A percentile compares a stretch with the other conserved stretches of the same genome.
Conservation (phyloP, 2,797 vertebrate genomes). For the Siniperca undulata region DNA sequence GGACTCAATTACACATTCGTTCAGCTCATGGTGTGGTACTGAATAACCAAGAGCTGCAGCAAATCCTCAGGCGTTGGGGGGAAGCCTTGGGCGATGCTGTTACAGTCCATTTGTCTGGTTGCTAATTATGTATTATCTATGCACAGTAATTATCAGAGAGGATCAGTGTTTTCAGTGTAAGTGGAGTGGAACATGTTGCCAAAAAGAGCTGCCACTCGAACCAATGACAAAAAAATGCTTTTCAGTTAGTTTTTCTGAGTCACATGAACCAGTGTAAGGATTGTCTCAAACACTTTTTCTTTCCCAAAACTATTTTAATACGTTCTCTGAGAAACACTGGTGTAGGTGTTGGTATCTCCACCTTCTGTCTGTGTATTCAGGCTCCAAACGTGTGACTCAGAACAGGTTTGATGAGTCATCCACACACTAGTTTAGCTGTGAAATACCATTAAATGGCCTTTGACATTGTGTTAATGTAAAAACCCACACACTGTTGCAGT, state of each 20-base stretch:
- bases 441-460: slow-evolving; percentile 6
- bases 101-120: slow-evolving; percentile 41
- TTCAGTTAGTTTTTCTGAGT: background rate
- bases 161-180: slow-evolving; percentile 36
- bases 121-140: slow-evolving; percentile 43
- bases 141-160: slow-evolving; percentile 39
- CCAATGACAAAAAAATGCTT: background rate
- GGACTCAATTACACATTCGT: slow-evolving; percentile 39
- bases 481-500: background rate
- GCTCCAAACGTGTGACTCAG: background rate
- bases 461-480: background rate
- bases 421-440: background rate
- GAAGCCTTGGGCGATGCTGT: slow-evolving; percentile 44
- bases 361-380: background rate
- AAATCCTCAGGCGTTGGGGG: slow-evolving; percentile 39
- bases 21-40: slow-evolving; percentile 40
- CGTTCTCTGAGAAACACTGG: background rate
- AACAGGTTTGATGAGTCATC: slow-evolving; percentile 11
- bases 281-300: background rate
- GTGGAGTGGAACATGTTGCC: slow-evolving; percentile 18
- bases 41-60: slow-evolving; percentile 43
- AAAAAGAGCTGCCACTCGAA: slow-evolving; percentile 26
- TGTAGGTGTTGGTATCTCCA: background rate
- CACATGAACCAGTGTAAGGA: background rate
- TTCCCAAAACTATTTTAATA: background rate